Evolutionary conservation across 2,113 vertebrate species (phyloP).

Genomic region (Prionailurus viverrinus): DNA sequence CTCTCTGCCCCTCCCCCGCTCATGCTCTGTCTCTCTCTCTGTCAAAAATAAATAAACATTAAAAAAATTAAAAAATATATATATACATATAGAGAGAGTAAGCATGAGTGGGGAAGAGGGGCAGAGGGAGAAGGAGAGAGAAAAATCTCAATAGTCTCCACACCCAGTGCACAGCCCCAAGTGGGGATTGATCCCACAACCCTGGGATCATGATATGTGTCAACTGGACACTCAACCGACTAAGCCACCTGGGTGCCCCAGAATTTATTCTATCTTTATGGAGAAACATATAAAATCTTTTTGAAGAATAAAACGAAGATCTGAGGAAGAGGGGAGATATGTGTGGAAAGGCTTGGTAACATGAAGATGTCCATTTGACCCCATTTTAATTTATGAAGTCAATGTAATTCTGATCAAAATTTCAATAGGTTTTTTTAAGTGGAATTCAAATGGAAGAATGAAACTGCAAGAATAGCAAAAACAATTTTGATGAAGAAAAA

Average conservation of each 20-base stretch:
- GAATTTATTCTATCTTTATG: neutral
- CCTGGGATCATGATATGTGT: too few relatives aligned
- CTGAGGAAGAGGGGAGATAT: neutral
- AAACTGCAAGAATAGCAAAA: neutral
- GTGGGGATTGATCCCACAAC: too few relatives aligned
- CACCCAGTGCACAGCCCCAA: too few relatives aligned
- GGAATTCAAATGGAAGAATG: neutral
- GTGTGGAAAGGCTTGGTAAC: neutral
- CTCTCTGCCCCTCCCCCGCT: too few relatives aligned
- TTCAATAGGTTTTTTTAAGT: neutral
- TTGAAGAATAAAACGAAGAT: neutral
- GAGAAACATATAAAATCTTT: neutral
- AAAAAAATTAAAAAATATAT: too few relatives aligned
- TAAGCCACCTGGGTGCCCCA: neutral
- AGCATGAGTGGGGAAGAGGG: too few relatives aligned
- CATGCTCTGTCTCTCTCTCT: too few relatives aligned
- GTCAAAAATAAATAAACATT: too few relatives aligned
- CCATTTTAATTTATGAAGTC: neutral
- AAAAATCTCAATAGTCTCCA: too few relatives aligned
- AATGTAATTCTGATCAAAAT: neutral
- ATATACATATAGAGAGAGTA: too few relatives aligned
- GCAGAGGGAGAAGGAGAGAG: too few relatives aligned
- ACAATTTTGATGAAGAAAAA: neutral
- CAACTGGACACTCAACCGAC: too few relatives aligned
- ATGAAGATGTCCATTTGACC: neutral